A percentile compares a stretch with the other conserved stretches of the same genome.
phyloP scores from a whole-genome alignment of 2,797 vertebrate genomes.

The Rhynchotus rufescens region DNA sequence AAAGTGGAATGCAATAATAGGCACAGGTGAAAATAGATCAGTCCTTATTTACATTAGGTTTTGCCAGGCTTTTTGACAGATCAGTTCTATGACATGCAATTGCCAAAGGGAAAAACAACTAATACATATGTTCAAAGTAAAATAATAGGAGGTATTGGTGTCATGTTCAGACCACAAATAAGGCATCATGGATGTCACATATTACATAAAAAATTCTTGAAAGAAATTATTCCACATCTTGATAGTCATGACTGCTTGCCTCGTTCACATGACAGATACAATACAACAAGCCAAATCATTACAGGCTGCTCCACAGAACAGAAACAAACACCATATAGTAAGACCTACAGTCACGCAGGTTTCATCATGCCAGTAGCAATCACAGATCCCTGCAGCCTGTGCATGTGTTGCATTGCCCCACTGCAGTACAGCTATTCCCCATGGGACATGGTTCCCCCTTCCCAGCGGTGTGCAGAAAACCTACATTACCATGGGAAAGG shows the following conservation, averaged over 20 bases:
- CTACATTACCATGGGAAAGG: neutral
- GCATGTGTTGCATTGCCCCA: neutral
- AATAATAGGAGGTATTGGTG: neutral
- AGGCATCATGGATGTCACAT: neutral
- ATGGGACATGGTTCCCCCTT: neutral
- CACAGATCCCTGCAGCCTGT: neutral
- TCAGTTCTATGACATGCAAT: neutral
- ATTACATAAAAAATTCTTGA: neutral
- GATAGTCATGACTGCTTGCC: neutral
- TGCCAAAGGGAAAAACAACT: neutral
- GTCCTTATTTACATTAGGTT: neutral
- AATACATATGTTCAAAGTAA: conserved; percentile 13
- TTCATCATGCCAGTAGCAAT: neutral
- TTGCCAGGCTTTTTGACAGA: conserved; percentile 6
- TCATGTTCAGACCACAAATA: neutral
- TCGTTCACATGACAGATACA: neutral
- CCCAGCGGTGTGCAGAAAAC: no score
- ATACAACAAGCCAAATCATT: neutral
- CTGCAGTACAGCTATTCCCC: neutral
- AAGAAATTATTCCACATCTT: conserved; percentile 1
- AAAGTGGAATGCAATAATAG: neutral
- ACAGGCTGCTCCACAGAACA: neutral
- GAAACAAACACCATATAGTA: neutral
- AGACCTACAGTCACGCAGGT: neutral
- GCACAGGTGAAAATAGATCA: neutral